Percentiles rank a stretch among this genome's conserved stretches.
Evolutionary conservation across 1,140 invertebrate genomes (phyloP).

Genomic region (Saccostrea cuccullata): DNA sequence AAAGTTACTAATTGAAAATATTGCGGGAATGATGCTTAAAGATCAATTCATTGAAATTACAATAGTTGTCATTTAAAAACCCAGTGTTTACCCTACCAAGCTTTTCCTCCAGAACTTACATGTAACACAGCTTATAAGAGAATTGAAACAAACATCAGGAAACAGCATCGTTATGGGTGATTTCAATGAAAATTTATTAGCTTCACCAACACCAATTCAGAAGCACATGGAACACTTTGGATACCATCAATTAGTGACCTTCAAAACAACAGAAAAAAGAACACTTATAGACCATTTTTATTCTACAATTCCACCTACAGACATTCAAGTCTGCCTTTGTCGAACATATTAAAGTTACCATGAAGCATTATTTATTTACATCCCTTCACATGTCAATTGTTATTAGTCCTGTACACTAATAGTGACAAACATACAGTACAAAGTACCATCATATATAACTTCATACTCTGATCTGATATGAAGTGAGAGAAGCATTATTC

Average conservation of each 20-base stretch:
- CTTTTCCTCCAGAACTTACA: neutral
- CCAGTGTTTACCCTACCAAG: neutral
- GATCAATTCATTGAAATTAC: neutral
- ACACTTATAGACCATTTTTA: slow-evolving; percentile 36
- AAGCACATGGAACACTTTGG: slow-evolving; percentile 19
- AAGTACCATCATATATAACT: too few relatives aligned
- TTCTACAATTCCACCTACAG: neutral
- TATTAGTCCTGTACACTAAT: too few relatives aligned
- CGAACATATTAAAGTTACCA: slow-evolving; percentile 36
- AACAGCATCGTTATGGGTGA: neutral
- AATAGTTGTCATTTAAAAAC: neutral
- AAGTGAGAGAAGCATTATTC: too few relatives aligned
- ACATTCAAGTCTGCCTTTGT: neutral
- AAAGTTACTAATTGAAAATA: neutral
- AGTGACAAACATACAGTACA: too few relatives aligned
- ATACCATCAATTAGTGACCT: neutral
- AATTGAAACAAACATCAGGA: neutral
- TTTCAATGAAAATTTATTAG: slow-evolving; percentile 10
- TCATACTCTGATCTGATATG: too few relatives aligned
- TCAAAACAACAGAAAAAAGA: slow-evolving; percentile 28
- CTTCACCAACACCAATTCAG: neutral
- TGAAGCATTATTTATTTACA: neutral
- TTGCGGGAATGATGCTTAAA: neutral
- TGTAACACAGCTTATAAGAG: neutral
- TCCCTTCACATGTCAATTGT: too few relatives aligned